Percentiles rank a stretch among this genome's conserved stretches.
Evolutionary conservation across 2,797 vertebrate genomes (phyloP).

Genomic region (Sphenopsis melanotis): DNA sequence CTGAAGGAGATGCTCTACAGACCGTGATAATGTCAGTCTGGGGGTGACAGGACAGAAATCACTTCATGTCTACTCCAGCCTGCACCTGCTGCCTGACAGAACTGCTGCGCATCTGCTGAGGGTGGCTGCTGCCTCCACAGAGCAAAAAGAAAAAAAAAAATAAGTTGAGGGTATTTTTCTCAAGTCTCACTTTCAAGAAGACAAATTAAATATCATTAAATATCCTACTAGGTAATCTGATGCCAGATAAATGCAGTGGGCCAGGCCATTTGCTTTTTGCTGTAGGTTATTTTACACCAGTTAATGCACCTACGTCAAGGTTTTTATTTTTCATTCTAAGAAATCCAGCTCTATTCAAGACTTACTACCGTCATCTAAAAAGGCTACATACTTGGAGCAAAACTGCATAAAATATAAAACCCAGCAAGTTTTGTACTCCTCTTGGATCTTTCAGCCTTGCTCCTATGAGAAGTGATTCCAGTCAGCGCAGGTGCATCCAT

Average conservation of each 20-base stretch:
- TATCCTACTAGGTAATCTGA: neutral
- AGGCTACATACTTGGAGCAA: neutral
- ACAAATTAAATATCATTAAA: neutral
- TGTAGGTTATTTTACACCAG: neutral
- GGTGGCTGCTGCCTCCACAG: neutral
- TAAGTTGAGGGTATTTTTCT: neutral
- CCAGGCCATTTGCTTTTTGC: neutral
- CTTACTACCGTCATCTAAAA: neutral
- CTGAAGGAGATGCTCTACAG: neutral
- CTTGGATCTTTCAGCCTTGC: neutral
- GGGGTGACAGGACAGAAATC: neutral
- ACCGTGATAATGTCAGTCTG: neutral
- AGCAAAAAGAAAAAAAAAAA: neutral
- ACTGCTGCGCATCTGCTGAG: accelerated
- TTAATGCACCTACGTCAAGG: neutral
- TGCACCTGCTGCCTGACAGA: neutral
- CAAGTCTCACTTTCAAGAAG: neutral
- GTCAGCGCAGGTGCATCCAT: neutral
- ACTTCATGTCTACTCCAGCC: neutral
- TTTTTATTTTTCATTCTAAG: neutral
- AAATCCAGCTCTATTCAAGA: neutral
- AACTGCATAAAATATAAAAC: neutral
- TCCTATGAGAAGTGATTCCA: accelerated
- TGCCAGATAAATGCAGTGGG: neutral
- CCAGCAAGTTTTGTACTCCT: neutral